Evolutionary conservation across 2,888 invertebrate species (phyloP).

Genomic region (Crossocerus cetratus): DNA sequence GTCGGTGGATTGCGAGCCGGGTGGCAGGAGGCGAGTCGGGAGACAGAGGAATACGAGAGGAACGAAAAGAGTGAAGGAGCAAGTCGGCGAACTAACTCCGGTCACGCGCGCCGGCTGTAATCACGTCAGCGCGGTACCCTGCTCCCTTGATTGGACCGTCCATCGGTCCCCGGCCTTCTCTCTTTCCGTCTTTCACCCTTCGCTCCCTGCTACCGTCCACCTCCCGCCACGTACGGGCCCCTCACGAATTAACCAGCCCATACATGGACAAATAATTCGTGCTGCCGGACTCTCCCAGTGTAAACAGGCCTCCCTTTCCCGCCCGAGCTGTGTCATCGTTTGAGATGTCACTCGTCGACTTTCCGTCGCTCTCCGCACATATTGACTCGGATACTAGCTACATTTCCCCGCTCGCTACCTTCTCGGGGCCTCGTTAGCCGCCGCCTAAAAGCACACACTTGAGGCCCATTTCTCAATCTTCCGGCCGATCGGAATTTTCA

Average conservation of each 20-base stretch:
- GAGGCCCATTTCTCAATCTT: no score
- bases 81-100: conserved; percentile 63
- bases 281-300: no score
- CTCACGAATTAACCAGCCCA: conserved; percentile 17
- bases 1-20: conserved; percentile 47
- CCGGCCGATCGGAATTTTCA: no score
- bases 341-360: no score
- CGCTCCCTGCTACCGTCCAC: conserved; percentile 16
- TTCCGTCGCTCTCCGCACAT: no score
- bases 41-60: conserved; percentile 40
- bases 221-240: conserved; percentile 4
- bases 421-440: no score
- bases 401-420: no score
- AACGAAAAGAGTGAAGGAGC: conserved; percentile 42
- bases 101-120: conserved; percentile 74
- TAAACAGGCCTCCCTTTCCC: background rate
- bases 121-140: conserved; percentile 71
- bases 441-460: no score
- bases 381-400: no score
- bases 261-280: no score
- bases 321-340: background rate
- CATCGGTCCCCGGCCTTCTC: conserved; percentile 49
- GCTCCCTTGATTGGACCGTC: conserved; percentile 71
- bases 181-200: conserved; percentile 35
- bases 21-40: conserved; percentile 38